Conservation (phyloP, 1,140 invertebrate genomes). For the Drosophila sproati region DNA sequence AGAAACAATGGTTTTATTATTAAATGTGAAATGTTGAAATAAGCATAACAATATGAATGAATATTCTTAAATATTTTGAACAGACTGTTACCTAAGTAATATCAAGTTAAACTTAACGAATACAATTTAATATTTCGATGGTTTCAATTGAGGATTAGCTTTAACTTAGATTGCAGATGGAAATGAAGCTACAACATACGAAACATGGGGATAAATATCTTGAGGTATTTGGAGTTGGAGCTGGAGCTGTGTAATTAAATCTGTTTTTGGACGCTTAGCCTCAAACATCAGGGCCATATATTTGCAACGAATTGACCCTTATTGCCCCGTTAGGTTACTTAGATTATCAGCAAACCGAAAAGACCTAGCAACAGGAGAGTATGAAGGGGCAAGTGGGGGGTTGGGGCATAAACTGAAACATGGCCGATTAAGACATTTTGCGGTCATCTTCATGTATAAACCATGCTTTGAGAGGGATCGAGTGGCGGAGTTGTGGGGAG, state of each 20-base stretch:
- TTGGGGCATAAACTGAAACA: conserved; percentile 12
- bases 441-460: conserved; percentile 45
- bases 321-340: background rate
- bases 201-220: background rate
- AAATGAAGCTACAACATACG: no score
- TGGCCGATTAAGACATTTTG: conserved; percentile 53
- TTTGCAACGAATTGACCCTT: conserved; percentile 29
- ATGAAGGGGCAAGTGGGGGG: no score
- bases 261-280: conserved; percentile 17
- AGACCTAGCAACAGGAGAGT: background rate
- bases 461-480: background rate
- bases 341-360: conserved; percentile 17
- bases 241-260: conserved; percentile 35
- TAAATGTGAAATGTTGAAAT: no score
- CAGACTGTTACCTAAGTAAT: no score
- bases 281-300: conserved; percentile 33
- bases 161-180: no score
- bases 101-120: no score
- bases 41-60: no score
- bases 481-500: no score
- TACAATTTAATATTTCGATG: no score
- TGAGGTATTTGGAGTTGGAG: background rate
- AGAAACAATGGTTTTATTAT: no score
- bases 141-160: no score
- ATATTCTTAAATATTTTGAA: no score